These are phyloP conservation scores for Archocentrus centrarchus DNA, from an alignment of 2,113 vertebrate species.

Conservation along the genomic window DNA sequence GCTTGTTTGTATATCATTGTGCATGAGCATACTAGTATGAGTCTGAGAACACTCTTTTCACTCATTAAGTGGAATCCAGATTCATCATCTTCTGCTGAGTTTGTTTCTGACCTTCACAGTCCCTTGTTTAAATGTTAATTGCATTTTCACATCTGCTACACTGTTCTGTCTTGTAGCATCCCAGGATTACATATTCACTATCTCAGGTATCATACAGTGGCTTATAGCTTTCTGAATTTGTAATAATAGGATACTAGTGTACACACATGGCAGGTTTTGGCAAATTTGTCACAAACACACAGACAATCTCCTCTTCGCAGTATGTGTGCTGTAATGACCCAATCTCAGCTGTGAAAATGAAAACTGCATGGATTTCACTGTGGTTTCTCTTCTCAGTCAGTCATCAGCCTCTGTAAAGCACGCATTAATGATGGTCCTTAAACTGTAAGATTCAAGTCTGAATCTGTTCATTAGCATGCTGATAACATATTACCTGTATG, in stretches of 20 bases:
- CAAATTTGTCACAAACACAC: neutral
- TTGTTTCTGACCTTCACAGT: conserved; percentile 51
- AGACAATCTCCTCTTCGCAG: neutral
- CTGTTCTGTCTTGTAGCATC: conserved; percentile 18
- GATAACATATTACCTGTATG: neutral
- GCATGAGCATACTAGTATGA: neutral
- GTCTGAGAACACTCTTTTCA: neutral
- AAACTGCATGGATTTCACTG: neutral
- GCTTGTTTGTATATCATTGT: neutral
- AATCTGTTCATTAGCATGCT: neutral
- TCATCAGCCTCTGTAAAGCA: neutral
- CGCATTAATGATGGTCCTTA: neutral
- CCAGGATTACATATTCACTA: conserved; percentile 7
- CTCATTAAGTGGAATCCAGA: conserved; percentile 17
- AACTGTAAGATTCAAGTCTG: neutral
- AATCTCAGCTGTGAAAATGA: conserved; percentile 16
- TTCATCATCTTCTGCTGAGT: conserved; percentile 17
- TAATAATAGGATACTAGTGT: neutral
- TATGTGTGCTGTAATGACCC: neutral
- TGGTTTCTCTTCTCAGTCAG: neutral
- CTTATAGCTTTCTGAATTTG: conserved; percentile 1
- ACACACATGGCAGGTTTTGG: neutral
- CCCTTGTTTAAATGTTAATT: conserved; percentile 68
- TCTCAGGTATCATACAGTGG: conserved; percentile 1
- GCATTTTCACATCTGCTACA: conserved; percentile 56